Base-by-base conservation (phyloP, 2,113 vertebrate genomes). In the Ptyas mucosa region DNA sequence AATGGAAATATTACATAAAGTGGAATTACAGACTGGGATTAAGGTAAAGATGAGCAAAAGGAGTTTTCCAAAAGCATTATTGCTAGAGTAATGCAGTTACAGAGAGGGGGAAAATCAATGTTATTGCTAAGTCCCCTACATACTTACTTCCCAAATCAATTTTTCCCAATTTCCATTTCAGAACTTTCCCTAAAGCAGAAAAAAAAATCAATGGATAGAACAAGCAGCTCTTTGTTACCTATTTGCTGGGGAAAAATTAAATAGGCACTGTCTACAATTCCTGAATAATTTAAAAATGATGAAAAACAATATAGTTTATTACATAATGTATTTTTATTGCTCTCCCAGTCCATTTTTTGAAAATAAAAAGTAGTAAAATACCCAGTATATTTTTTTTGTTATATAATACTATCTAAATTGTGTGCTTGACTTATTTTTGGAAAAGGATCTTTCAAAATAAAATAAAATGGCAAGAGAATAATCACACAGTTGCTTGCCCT, bases 291-390 rank as follows among this genome's bases (percentile, higher is more conserved):
- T 93, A 51, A 58, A 93, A 89, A 89, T 21, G 11, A 23, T 91
- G n/a, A 10, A 0, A 0, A 93, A 12, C 14, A 23, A 20, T 89
- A 51, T n/a, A 20, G 0, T 0, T 75, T 58, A 55, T 94, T 94
- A 52, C 3, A 52, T 61, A 89, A 46, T 81, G 14, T 85, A n/a
- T 90, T 94, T 94, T 94, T 92, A 89, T 89, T 89, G 1, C 57
- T 2, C 29, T 93, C 95, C 90, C 54, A 75, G 12, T 91, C 93
- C 64, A 85, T 43, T 91, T 96, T 86, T 90, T 93, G 91, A 21
- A 87, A 51, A 69, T 69, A 34, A 69, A 69, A 69, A 58, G 5
- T 52, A 88, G 5, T 85, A 89, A 95, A 94, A 39, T 51, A 92
- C 85, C 89, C 2, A 52, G 58, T 11, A 92, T 29, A 87, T 43